Base-by-base conservation (phyloP, 2,113 vertebrate genomes). In the Phocoena phocoena region DNA sequence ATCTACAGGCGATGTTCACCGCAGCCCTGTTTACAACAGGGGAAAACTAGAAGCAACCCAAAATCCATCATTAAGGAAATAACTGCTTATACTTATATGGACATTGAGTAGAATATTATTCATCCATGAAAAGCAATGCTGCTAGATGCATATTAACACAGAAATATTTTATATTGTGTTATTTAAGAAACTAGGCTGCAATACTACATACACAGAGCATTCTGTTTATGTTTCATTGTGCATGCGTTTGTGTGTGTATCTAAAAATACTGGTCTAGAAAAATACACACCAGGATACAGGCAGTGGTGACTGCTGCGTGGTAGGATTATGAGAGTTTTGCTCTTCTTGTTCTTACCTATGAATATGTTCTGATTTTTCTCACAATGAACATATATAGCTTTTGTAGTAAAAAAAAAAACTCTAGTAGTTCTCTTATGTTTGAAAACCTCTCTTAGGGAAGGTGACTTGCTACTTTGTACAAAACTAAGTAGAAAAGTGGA, bases 251-350 rank as follows among this genome's bases (percentile, higher is more conserved):
- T 21, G 15, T 87, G 20, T 79, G 5, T 85, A 10, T 76, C 20
- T 85, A 55, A 92, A 95, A 86, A 14, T 93, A 83, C 33, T 73
- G 8, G 33, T 88, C 63, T 84, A 85, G 18, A 80, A 96, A 91
- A 67, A 38, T 33, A 62, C 25, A 83, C 21, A 47, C 17, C 21
- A 28, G 71, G 14, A 87, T 21, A 6, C 38, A 77, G 60, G 53
- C 62, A 60, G 8, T 44, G 18, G 33, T 92, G 60, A 79, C 31
- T 90, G 31, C 74, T 71, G 2, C 18, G 11, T 21, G 28, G 67
- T 70, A 50, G 31, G 33, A 31, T 50, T n/a, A 25, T 31, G 63
- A 83, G 28, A 20, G 9, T 33, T 88, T 90, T 53, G 13, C 44
- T 86, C 21, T 41, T 95, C 77, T 89, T 74, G 26, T 44, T 74